Conservation (phyloP, 1,140 invertebrate genomes). For the Danaus melanippus region DNA sequence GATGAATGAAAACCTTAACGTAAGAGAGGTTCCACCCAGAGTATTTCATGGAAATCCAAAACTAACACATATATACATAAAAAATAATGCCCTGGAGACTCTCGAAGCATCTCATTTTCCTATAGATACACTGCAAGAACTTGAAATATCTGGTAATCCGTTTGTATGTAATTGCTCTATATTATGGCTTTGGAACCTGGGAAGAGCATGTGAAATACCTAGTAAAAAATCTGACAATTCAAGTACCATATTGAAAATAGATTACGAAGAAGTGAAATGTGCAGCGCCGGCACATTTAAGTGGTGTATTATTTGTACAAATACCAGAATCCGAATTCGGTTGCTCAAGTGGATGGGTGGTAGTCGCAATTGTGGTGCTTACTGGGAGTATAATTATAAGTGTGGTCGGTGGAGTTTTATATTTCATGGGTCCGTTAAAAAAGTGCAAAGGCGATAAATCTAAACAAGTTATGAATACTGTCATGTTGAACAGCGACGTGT, state of each 20-base stretch:
- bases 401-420: slow-evolving; percentile 72
- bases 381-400: slow-evolving; percentile 72
- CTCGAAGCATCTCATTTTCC: slow-evolving; percentile 86
- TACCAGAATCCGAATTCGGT: slow-evolving; percentile 74
- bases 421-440: slow-evolving; percentile 71
- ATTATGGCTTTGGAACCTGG: slow-evolving; percentile 87
- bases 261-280: slow-evolving; percentile 73
- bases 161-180: slow-evolving; percentile 90
- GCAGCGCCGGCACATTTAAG: slow-evolving; percentile 70
- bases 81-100: slow-evolving; percentile 79
- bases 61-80: slow-evolving; percentile 80
- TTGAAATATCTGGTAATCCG: slow-evolving; percentile 86
- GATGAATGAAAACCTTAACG: slow-evolving; percentile 82
- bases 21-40: slow-evolving; percentile 78
- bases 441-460: slow-evolving; percentile 70
- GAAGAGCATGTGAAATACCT: slow-evolving; percentile 69
- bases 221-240: slow-evolving; percentile 48
- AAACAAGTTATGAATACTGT: slow-evolving; percentile 70
- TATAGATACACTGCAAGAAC: slow-evolving; percentile 78
- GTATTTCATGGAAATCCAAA: slow-evolving; percentile 84
- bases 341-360: slow-evolving; percentile 76
- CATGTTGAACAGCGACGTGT: slow-evolving; percentile 65
- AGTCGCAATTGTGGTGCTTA: slow-evolving; percentile 70
- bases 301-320: slow-evolving; percentile 65
- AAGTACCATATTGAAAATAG: slow-evolving; percentile 58